Evolutionary conservation across 2,797 vertebrate genomes (phyloP), one percentile per base, ranked within the genome.

Genomic region (Oreochromis grahami): DNA sequence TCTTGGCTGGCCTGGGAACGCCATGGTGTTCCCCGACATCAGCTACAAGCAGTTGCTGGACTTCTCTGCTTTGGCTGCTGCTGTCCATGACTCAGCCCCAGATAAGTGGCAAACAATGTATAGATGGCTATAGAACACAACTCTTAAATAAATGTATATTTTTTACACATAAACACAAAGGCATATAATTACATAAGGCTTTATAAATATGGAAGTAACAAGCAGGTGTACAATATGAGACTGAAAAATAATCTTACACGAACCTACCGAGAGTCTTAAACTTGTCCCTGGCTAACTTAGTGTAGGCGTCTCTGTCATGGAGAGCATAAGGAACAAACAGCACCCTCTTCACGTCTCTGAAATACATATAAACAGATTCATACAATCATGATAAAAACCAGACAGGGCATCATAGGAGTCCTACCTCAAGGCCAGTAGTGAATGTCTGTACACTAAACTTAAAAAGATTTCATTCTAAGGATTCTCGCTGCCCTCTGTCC

Each of bases 311-410:
- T 80, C 93, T 93, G 89, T 98, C 96, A 38, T 97, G 96, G 41
- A 98, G 95, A 6, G 97, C 97, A 48, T 97, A 98, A 0, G 98
- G 98, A 3, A 98, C 94, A 76, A 98, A 98, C 56, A 98, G 91
- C 36, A 98, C 94, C 76, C 94, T 88, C 91, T 92, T 96, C 86
- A 98, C 96, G 8, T 95, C 84, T 77, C 98, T 98, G 90, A 45
- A 70, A 89, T 2, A 55, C 51, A 77, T 14, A 76, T 24, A 50
- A 34, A 74, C 17, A 50, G 17, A 50, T 32, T 50, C 26, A 53
- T 21, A 11, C 21, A 12, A 6, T 21, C n/a, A 50, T 32, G 17
- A 74, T 32, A 32, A 50, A 74, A 17, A 74, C 10, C 43, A 74
- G 43, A n/a, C 70, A 50, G 70, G 70, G 17, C 7, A 2, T 50